Conservation (phyloP, 2,888 invertebrate genomes). For the Amiota mariae region DNA sequence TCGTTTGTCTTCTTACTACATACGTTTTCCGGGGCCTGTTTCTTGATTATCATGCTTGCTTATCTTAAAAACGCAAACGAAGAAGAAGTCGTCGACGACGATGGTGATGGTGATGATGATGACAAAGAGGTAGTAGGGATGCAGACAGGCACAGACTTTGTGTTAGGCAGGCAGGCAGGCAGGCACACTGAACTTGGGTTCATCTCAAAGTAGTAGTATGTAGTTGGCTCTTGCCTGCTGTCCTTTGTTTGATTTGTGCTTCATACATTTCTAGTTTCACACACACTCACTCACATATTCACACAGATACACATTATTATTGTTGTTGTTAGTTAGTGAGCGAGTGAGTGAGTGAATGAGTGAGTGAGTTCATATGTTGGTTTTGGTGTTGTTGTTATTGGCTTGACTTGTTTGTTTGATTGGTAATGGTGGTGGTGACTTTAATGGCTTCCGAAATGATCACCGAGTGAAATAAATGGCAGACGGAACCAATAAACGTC, state of each 20-base stretch:
- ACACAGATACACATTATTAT: slow-evolving; percentile 17
- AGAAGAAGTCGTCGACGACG: too few relatives aligned
- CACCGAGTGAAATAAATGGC: slow-evolving; percentile 72
- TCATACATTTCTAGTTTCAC: neutral
- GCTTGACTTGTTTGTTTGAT: slow-evolving; percentile 34
- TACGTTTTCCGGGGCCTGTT: neutral
- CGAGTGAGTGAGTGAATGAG: neutral
- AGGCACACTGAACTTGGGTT: slow-evolving; percentile 24
- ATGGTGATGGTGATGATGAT: too few relatives aligned
- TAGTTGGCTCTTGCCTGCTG: neutral
- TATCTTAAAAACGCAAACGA: slow-evolving; percentile 51
- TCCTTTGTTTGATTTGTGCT: slow-evolving; percentile 9
- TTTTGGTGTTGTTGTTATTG: neutral
- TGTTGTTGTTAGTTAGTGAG: slow-evolving; percentile 27
- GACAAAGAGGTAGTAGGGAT: slow-evolving; percentile 24
- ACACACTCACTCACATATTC: slow-evolving; percentile 20
- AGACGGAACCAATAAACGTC: slow-evolving; percentile 73
- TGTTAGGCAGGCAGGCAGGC: slow-evolving; percentile 47
- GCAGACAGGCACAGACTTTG: slow-evolving; percentile 18
- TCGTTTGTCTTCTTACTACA: neutral
- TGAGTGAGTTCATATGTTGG: neutral
- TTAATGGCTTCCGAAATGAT: slow-evolving; percentile 74
- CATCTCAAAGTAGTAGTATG: neutral
- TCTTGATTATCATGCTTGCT: slow-evolving; percentile 24
- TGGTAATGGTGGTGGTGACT: slow-evolving; percentile 69